phyloP scores from a whole-genome alignment of 2,888 invertebrate species.

The Rhopalosiphum nymphaeae region DNA sequence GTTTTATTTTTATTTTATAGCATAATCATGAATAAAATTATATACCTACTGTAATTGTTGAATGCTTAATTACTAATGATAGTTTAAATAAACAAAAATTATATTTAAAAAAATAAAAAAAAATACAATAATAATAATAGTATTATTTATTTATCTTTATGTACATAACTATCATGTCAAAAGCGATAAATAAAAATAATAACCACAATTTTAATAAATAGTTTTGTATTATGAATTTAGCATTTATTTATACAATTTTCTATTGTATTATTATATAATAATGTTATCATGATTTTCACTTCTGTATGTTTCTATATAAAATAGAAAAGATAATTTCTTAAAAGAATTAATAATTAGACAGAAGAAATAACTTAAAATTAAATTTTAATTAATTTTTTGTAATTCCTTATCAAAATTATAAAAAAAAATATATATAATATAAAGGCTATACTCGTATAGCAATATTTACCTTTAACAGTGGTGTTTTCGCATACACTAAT shows the following conservation, averaged over 20 bases:
- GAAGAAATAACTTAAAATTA: background rate
- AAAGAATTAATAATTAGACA: background rate
- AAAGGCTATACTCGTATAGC: background rate
- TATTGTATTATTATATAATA: background rate
- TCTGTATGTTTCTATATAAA: background rate
- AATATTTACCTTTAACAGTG: constrained; percentile 36
- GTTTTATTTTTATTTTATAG: too few relatives aligned
- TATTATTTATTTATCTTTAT: background rate
- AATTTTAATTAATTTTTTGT: background rate
- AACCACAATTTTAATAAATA: background rate
- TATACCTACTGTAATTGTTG: too few relatives aligned
- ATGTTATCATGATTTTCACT: background rate
- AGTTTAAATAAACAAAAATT: too few relatives aligned
- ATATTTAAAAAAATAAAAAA: too few relatives aligned
- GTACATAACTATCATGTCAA: background rate
- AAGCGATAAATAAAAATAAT: background rate
- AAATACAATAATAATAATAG: too few relatives aligned
- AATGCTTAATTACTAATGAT: too few relatives aligned
- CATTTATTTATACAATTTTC: too few relatives aligned
- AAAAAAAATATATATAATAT: background rate
- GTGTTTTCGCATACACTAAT: constrained; percentile 46
- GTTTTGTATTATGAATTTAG: background rate
- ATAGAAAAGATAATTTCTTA: background rate
- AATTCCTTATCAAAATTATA: background rate
- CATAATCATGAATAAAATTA: too few relatives aligned